Evolutionary conservation across 2,888 invertebrate species (phyloP), one percentile per base, ranked within the genome.

Genomic region (Cataglyphis livida): DNA sequence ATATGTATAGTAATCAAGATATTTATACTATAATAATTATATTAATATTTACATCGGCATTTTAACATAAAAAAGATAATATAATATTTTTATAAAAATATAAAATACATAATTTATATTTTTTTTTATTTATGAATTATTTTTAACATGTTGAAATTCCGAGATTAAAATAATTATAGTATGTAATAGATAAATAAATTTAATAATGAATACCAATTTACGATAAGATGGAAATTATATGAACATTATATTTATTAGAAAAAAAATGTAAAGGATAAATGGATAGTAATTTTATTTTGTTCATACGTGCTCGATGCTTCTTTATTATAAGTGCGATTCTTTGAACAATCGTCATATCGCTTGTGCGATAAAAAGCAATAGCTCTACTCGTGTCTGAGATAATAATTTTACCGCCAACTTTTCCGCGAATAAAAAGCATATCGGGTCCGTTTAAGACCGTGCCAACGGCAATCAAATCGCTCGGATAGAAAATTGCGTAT

Each of bases 281-380:
- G 10, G 9, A 6, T 25, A 66, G n/a, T 54, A 9, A 18, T 57
- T 68, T 44, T 32, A 59, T 35, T 70, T 68, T 12, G 54, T 41
- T 57, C 54, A 68, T 68, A 44, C 44, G 70, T 78, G 78, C 78
- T 59, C 59, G 44, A 44, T 9, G 18, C 10, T 21, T 59, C 59
- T 70, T 78, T 79, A 70, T 59, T 79, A 48, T 79, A 48, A 70
- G 18, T 35, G 25, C 35, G 44, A 44, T 70, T 79, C 44, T 70
- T 9, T 44, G 70, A 70, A 48, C 78, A 79, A 79, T 78, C 68
- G 41, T n/a, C 54, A 28, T 66, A 68, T 79, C 68, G 59, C 28
- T 0, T 32, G 59, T 35, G 57, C 57, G 68, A 79, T 79, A 79
- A 79, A 70, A 68, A 59, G 18, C 59, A 59, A 68, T 57, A 59